Percentiles rank a stretch among this genome's conserved stretches.
These are phyloP conservation scores for Amblyraja radiata DNA, from an alignment of 2,797 vertebrate genomes.

Conservation along the genomic window DNA sequence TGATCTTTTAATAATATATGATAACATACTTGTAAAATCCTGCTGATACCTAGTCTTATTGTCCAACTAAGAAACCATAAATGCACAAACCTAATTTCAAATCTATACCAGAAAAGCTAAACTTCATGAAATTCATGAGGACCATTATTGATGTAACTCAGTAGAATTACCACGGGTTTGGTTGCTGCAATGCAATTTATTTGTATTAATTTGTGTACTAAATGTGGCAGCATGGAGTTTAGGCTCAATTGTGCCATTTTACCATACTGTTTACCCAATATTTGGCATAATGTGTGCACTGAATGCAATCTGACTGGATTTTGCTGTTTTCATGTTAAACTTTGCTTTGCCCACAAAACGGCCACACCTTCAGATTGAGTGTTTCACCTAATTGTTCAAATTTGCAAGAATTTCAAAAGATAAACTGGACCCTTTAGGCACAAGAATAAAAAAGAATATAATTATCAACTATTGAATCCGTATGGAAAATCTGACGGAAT, in stretches of 20 bases:
- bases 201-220: neutral
- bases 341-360: too few relatives aligned
- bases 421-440: too few relatives aligned
- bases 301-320: too few relatives aligned
- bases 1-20: neutral
- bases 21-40: neutral
- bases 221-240: neutral
- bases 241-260: neutral
- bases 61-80: neutral
- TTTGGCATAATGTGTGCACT: too few relatives aligned
- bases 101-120: neutral
- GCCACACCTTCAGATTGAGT: too few relatives aligned
- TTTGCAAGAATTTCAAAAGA: too few relatives aligned
- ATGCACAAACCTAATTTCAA: neutral
- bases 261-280: neutral
- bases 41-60: neutral
- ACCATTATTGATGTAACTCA: neutral
- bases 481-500: too few relatives aligned
- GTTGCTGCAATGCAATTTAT: neutral
- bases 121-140: neutral
- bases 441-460: too few relatives aligned
- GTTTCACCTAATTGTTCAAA: too few relatives aligned
- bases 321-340: too few relatives aligned
- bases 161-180: neutral
- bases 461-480: too few relatives aligned